These are phyloP conservation scores for Cranoglanis bouderius DNA, from an alignment of 2,113 vertebrate species.

Conservation along the genomic window DNA sequence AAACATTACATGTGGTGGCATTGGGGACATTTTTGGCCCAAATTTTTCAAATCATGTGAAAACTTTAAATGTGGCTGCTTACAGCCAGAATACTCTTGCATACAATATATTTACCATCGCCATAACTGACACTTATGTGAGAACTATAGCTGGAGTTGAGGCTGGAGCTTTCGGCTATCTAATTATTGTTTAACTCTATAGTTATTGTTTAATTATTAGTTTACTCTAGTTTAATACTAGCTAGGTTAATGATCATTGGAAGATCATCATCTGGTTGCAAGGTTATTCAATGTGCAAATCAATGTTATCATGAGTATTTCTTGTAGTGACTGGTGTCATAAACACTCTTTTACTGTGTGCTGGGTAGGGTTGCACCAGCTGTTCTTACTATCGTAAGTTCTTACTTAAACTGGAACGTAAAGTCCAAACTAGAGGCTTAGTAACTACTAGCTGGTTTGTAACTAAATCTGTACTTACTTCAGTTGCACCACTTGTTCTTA, in stretches of 20 bases:
- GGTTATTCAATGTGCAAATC: neutral
- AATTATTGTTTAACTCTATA: too few relatives aligned
- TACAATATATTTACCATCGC: neutral
- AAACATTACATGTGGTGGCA: neutral
- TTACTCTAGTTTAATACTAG: neutral
- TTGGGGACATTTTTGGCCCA: neutral
- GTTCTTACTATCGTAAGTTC: too few relatives aligned
- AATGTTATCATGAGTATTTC: neutral
- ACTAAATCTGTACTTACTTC: too few relatives aligned
- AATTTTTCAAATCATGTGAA: neutral
- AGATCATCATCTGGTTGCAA: neutral
- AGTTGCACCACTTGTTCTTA: too few relatives aligned
- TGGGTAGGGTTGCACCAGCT: too few relatives aligned
- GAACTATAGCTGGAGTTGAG: neutral
- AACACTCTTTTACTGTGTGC: neutral
- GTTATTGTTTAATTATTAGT: too few relatives aligned
- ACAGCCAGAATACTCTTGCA: neutral
- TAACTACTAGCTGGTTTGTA: too few relatives aligned
- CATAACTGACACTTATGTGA: neutral
- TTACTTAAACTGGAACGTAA: too few relatives aligned
- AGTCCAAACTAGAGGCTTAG: too few relatives aligned
- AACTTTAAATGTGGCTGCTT: neutral
- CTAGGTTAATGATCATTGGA: neutral
- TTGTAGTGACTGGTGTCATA: constrained; percentile 9
- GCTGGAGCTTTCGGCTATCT: neutral